Conservation (phyloP, 2,888 invertebrate species). For the Phalangium opilio region DNA sequence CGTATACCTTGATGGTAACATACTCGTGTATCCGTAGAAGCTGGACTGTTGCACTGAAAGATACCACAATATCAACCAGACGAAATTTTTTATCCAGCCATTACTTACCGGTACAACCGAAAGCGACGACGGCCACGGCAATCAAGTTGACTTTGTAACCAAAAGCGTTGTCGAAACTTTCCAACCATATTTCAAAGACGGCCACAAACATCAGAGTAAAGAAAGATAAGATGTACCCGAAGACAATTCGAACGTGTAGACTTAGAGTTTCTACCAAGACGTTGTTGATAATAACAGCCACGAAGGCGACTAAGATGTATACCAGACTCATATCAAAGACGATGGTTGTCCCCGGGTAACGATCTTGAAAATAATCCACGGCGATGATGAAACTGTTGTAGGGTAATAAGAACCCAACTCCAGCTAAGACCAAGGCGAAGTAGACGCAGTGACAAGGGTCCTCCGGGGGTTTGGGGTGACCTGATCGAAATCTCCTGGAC, state of each 20-base stretch:
- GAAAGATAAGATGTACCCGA: conserved; percentile 72
- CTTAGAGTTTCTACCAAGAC: conserved; percentile 64
- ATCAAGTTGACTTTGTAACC: conserved; percentile 69
- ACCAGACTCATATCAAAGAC: conserved; percentile 85
- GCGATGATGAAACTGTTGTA: conserved; percentile 91
- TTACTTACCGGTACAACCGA: conserved; percentile 59
- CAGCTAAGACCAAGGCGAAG: conserved; percentile 60
- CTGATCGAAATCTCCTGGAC: conserved; percentile 2
- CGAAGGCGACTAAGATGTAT: conserved; percentile 75
- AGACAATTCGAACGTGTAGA: conserved; percentile 66
- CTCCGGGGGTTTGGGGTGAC: conserved; percentile 18
- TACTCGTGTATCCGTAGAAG: conserved; percentile 84
- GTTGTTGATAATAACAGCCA: conserved; percentile 72
- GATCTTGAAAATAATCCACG: conserved; percentile 74
- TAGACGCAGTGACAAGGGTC: conserved; percentile 49
- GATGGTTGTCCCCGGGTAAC: conserved; percentile 67
- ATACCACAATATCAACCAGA: neutral
- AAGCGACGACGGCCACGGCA: conserved; percentile 67
- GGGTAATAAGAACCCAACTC: conserved; percentile 74
- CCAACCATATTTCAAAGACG: conserved; percentile 71
- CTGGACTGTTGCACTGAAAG: conserved; percentile 69
- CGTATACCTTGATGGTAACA: conserved; percentile 73
- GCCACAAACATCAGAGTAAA: conserved; percentile 66
- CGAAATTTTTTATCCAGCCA: neutral
- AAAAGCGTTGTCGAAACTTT: conserved; percentile 56